Evolutionary conservation across 1,140 invertebrate genomes (phyloP).

Genomic region (Ceratitis capitata): DNA sequence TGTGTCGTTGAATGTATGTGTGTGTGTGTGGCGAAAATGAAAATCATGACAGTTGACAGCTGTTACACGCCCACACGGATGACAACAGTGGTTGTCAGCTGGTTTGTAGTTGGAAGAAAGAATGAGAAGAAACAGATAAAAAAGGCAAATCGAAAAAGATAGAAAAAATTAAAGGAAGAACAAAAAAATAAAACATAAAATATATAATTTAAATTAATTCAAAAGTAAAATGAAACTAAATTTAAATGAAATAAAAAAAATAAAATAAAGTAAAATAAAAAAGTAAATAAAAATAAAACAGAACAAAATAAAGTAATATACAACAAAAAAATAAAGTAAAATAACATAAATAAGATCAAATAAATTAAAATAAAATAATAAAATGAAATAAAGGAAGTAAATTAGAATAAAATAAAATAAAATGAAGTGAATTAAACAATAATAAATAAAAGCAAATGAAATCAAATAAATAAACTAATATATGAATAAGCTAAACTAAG

Average conservation of each 20-base stretch:
- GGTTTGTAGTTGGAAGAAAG: no score
- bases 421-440: neutral
- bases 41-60: conserved; percentile 41
- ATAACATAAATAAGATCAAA: no score
- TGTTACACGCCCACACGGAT: neutral
- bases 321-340: neutral
- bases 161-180: neutral
- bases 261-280: neutral
- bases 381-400: neutral
- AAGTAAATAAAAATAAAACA: no score
- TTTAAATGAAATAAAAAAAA: neutral
- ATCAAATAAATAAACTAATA: neutral
- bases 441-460: no score
- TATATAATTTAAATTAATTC: no score
- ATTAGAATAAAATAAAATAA: neutral
- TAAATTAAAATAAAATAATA: neutral
- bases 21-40: conserved; percentile 11
- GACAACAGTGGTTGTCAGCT: neutral
- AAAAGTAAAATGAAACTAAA: neutral
- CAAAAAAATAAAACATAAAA: neutral
- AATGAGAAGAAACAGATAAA: neutral
- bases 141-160: neutral
- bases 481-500: neutral
- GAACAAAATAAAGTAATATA: neutral
- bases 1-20: no score